These are phyloP conservation scores for Melierax canorus DNA, from an alignment of 2,113 vertebrate species.

Conservation along the genomic window DNA sequence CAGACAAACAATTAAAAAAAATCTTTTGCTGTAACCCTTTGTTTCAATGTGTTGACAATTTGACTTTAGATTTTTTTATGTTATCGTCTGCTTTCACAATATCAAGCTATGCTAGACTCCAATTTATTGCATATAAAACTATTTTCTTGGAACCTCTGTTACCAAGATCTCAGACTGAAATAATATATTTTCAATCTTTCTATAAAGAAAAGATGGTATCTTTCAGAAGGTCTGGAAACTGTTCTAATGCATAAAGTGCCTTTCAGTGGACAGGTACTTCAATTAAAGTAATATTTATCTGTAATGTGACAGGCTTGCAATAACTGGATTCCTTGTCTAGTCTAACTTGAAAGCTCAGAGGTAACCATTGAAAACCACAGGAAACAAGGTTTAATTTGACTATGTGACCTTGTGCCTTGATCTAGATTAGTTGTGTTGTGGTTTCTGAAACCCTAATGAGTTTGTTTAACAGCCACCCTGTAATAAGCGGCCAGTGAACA, in stretches of 20 bases:
- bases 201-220: neutral
- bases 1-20: neutral
- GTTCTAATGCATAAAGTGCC: neutral
- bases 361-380: neutral
- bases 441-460: neutral
- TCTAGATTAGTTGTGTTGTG: neutral
- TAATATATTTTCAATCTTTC: neutral
- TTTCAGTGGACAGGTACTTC: neutral
- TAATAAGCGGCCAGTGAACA: neutral
- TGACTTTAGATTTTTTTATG: neutral
- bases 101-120: neutral
- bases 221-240: neutral
- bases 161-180: neutral
- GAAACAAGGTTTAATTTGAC: neutral
- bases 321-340: neutral
- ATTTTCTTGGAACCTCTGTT: neutral
- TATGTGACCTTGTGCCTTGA: neutral
- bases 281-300: neutral
- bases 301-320: neutral
- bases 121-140: neutral
- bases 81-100: neutral
- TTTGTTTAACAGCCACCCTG: neutral
- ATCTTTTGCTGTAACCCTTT: neutral
- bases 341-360: neutral
- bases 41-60: neutral